A percentile compares a stretch with the other conserved stretches of the same genome.
Evolutionary conservation across 1,140 invertebrate genomes (phyloP).

Genomic region (Drosophila tropicalis): DNA sequence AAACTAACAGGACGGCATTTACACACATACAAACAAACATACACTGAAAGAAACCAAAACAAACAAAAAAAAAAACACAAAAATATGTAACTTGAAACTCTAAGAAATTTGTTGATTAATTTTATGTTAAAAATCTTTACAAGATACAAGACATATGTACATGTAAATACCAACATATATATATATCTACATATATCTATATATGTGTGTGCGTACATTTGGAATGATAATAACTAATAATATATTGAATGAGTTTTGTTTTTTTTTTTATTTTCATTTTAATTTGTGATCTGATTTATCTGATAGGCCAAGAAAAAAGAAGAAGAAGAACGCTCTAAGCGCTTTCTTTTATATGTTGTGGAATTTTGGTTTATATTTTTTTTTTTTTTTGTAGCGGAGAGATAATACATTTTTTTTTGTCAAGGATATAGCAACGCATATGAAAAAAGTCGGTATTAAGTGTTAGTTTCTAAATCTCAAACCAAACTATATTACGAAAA

Average conservation of each 20-base stretch:
- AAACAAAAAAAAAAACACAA: conserved; percentile 1
- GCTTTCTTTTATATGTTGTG: conserved; percentile 47
- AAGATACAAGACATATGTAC: conserved; percentile 19
- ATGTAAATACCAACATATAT: conserved; percentile 30
- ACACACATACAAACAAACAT: conserved; percentile 22
- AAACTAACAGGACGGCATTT: conserved; percentile 30
- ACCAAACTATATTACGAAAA: conserved; percentile 34
- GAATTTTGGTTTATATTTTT: neutral
- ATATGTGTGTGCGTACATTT: conserved; percentile 35
- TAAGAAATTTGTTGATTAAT: conserved; percentile 78
- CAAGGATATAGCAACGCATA: conserved; percentile 76
- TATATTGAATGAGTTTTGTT: conserved; percentile 34
- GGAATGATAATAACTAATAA: conserved; percentile 40
- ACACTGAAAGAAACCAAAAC: neutral
- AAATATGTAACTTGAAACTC: conserved; percentile 58
- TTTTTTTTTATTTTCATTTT: conserved; percentile 58
- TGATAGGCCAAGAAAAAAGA: conserved; percentile 41
- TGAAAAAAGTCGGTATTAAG: conserved; percentile 71
- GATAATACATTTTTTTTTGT: conserved; percentile 18
- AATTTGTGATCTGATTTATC: conserved; percentile 25
- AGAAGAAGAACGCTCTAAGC: conserved; percentile 73
- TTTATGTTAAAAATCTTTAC: conserved; percentile 64
- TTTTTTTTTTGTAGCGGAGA: neutral
- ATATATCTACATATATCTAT: conserved; percentile 34
- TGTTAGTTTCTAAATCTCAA: conserved; percentile 65